Base-by-base conservation (phyloP, 2,113 vertebrate genomes). In the Lates calcarifer region DNA sequence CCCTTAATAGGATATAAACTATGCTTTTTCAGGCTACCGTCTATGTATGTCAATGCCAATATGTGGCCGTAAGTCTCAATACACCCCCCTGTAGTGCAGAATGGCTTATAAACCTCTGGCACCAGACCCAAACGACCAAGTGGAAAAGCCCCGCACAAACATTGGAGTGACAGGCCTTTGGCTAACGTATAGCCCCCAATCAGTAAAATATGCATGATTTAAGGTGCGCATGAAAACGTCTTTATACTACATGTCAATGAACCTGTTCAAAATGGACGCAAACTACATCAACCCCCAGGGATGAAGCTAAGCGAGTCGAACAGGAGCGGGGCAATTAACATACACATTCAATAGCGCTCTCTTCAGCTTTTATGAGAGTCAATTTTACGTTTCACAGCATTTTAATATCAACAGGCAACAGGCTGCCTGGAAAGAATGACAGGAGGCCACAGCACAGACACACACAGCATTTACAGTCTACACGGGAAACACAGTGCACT, bases 201-300 rank as follows among this genome's bases (percentile, higher is more conserved):
- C 89, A 91, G 84, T 65, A 26, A 91, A 93, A 74, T 86, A 90
- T 90, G 91, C 90, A 91, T 90, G 89, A 86, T 87, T 92, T 91
- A 91, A 78, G 74, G 78, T 37, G 77, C 20, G 57, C 18, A 90
- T 93, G 85, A 93, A 90, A 74, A 87, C 66, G 29, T 51, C 83
- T 90, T 90, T 93, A 74, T 90, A 1, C 82, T 63, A 43, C 55
- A 61, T 55, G 76, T 92, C 91, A 90, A 91, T 90, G 82, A 91
- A 76, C 78, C 74, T 63, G 85, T 90, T 88, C 71, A 90, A 91
- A 89, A 85, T 80, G 69, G 70, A 74, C 55, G 41, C 2, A 6
- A 74, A 43, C 84, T 56, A 12, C 51, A 49, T 41, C 24, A 47
- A 35, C 39, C 80, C 76, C 51, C 10, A 3, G 37, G 61, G 60